Evolutionary conservation across 2,888 invertebrate species (phyloP), one percentile per base, ranked within the genome.

Genomic region (Agrotis segetum): DNA sequence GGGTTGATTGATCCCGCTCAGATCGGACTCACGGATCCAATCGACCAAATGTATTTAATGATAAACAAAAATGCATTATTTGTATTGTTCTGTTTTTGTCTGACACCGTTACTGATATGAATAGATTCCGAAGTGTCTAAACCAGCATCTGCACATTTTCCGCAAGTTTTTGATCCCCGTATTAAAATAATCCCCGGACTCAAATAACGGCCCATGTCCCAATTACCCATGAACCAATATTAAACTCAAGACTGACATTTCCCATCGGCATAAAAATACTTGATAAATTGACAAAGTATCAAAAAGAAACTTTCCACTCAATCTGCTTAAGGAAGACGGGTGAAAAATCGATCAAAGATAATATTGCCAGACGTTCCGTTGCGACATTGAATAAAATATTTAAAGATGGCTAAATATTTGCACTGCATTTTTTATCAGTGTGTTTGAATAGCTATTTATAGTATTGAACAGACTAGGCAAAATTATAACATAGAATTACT

Each of bases 271-370:
- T 21, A 47, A 40, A 34, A 67, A 34, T n/a, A 34, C 19, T 47
- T 49, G n/a, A 49, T 34, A 66, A 6, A 21, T 34, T 16, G 17
- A 47, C 6, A 34, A 67, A 67, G 34, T 40, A 16, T 34, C n/a
- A n/a, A 49, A 49, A 67, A 67, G 7, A 67, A 40, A 67, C 34
- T 67, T 67, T 50, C 16, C 40, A 24, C 49, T 67, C 13, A 24
- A n/a, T n/a, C 21, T 29, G 14, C 34, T 16, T n/a, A 46, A 29
- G 21, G 34, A 46, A 69, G 53, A 68, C 21, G 17, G 52, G 11
- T 11, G 14, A n/a, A 67, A 52, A 68, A 68, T 68, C 29, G 44
- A 69, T 53, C 29, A 44, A 69, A 53, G 69, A 53, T 68, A 47
- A 66, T 44, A 34, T 34, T 21, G 46, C 16, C 46, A 70, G 16